phyloP scores from a whole-genome alignment of 1,140 invertebrate species.

The Eumeta japonica region DNA sequence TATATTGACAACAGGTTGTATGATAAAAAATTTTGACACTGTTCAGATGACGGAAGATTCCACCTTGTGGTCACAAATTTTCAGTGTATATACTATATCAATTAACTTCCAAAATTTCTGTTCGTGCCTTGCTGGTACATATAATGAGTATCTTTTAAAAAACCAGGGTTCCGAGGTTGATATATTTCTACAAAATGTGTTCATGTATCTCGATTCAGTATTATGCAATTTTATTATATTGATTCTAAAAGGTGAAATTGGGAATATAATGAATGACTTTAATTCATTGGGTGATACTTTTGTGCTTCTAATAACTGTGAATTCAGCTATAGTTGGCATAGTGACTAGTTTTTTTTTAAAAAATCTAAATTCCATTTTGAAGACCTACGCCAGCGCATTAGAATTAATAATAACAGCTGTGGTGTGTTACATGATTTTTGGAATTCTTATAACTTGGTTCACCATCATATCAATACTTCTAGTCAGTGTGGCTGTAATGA shows the following conservation, averaged over 20 bases:
- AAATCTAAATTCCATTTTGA: slow-evolving; percentile 92
- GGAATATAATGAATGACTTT: slow-evolving; percentile 63
- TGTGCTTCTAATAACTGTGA: slow-evolving; percentile 82
- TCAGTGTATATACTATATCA: slow-evolving; percentile 71
- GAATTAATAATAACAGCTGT: slow-evolving; percentile 90
- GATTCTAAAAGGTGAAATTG: slow-evolving; percentile 63
- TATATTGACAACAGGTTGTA: slow-evolving; percentile 85
- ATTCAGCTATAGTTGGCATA: slow-evolving; percentile 89
- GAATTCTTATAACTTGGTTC: slow-evolving; percentile 80
- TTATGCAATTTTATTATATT: slow-evolving; percentile 80
- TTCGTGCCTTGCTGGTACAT: slow-evolving; percentile 92
- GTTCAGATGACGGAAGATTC: slow-evolving; percentile 34
- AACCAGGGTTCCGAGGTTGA: slow-evolving; percentile 77
- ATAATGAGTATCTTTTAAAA: slow-evolving; percentile 94
- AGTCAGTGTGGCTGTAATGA: slow-evolving; percentile 78
- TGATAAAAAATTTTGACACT: slow-evolving; percentile 83
- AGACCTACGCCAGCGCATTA: slow-evolving; percentile 93
- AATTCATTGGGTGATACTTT: slow-evolving; percentile 62
- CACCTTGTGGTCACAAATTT: slow-evolving; percentile 44
- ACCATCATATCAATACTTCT: slow-evolving; percentile 81
- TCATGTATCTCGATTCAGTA: slow-evolving; percentile 95
- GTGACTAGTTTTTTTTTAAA: slow-evolving; percentile 92
- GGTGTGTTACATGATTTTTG: slow-evolving; percentile 85
- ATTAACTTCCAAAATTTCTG: slow-evolving; percentile 84
- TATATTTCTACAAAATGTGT: slow-evolving; percentile 92